These are phyloP conservation scores for Chymomyza costata DNA, from an alignment of 1,140 invertebrate genomes.

Conservation along the genomic window DNA sequence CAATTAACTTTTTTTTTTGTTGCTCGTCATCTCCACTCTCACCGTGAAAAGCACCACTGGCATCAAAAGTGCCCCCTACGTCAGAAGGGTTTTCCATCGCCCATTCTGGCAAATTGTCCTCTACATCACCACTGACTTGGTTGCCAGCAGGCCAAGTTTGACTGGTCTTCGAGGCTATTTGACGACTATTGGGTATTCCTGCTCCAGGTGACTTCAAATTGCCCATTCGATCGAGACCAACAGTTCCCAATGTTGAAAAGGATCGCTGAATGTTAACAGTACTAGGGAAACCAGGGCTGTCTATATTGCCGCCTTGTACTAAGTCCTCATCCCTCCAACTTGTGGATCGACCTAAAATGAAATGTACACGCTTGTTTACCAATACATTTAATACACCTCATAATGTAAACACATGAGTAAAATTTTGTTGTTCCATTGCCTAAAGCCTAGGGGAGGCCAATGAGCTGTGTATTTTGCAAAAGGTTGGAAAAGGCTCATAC, in stretches of 20 bases:
- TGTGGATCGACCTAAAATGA: conserved; percentile 73
- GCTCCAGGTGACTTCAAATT: not conserved
- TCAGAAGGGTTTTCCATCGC: conserved; percentile 85
- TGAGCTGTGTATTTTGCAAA: too few relatives aligned
- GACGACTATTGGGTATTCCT: conserved; percentile 5
- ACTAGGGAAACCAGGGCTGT: conserved; percentile 40
- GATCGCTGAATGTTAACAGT: conserved; percentile 44
- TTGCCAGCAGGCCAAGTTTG: conserved; percentile 29
- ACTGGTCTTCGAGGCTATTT: conserved; percentile 18
- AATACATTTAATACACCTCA: too few relatives aligned
- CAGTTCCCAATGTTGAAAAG: conserved; percentile 48
- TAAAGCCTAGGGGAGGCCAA: too few relatives aligned
- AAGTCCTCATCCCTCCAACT: conserved; percentile 82
- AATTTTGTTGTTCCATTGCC: too few relatives aligned
- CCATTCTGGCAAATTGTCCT: conserved; percentile 85
- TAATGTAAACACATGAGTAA: too few relatives aligned
- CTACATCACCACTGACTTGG: conserved; percentile 58
- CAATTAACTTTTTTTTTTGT: not conserved
- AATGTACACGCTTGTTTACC: too few relatives aligned
- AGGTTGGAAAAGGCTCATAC: too few relatives aligned
- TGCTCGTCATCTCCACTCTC: conserved; percentile 61
- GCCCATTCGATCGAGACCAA: conserved; percentile 15
- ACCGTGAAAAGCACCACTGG: conserved; percentile 88
- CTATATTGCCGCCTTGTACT: conserved; percentile 9
- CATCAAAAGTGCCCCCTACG: conserved; percentile 89